Base-by-base conservation (phyloP, 2,797 vertebrate species). In the Chelmon rostratus region DNA sequence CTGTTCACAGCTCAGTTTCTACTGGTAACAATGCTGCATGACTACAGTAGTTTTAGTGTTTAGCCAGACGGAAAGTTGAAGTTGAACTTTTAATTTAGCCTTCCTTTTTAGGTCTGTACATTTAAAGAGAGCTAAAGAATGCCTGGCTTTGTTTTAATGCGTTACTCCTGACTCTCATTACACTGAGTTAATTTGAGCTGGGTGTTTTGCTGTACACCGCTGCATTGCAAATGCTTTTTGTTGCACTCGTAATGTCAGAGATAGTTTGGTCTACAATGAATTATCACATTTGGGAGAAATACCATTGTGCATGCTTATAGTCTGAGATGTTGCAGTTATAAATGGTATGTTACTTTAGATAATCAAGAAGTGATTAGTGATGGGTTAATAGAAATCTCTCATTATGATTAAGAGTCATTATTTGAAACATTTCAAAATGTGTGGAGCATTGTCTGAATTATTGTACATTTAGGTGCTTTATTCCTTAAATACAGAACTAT, bases 151-250 rank as follows among this genome's bases (percentile, higher is more conserved):
- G 78, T 86, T 87, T 70, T 83, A 81, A 81, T 78, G 58, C 44
- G 23, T 68, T n/a, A 68, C 87, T 85, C 75, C 77, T 91, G 85
- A 90, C 80, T 90, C 79, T 56, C 47, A 88, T 91, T 82, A 82
- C 72, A 61, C 42, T 73, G 68, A 84, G 61, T 83, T 82, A 16
- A 78, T 86, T 76, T 81, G 49, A 71, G 63, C 42, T 52, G 57
- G 25, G 76, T 86, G 69, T 79, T 87, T 83, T 76, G 85, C 35
- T 40, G 13, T 10, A 47, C 70, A 62, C 61, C 57, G 38, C 59
- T 76, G 11, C 52, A 70, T 49, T 69, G 61, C 67, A 68, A 76
- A 83, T 77, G 53, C 13, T 40, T 81, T 82, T 65, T 31, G 61
- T 76, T 64, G 38, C 37, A 11, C 50, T 59, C 23, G 35, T 58